Evolutionary conservation across 2,888 invertebrate species (phyloP).

Genomic region (Drosophila meridiana): DNA sequence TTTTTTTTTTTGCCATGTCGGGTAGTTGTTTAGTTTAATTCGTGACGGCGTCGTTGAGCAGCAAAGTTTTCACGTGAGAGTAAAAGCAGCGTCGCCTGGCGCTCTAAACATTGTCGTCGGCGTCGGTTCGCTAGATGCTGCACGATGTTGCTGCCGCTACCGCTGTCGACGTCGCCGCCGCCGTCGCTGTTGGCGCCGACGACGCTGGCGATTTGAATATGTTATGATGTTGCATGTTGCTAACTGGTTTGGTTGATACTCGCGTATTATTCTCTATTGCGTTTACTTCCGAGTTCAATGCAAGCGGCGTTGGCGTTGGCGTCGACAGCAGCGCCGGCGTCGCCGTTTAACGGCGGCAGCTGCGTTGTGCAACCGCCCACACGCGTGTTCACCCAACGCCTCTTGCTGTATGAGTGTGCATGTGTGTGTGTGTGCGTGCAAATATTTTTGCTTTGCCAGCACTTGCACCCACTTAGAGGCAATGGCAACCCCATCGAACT

Average conservation of each 20-base stretch:
- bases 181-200: constrained; percentile 12
- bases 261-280: constrained; percentile 72
- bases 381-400: constrained; percentile 35
- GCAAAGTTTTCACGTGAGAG: constrained; percentile 74
- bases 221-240: constrained; percentile 75
- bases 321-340: neutral
- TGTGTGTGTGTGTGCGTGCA: constrained; percentile 69
- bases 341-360: constrained; percentile 25
- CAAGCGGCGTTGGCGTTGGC: constrained; percentile 48
- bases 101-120: constrained; percentile 25
- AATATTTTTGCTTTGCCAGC: constrained; percentile 70
- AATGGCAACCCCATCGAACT: constrained; percentile 36
- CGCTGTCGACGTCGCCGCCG: constrained; percentile 1
- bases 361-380: constrained; percentile 79
- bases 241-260: constrained; percentile 71
- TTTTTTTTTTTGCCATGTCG: constrained; percentile 45
- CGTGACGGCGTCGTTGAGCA: constrained; percentile 64
- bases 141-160: constrained; percentile 25
- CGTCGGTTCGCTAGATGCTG: constrained; percentile 33
- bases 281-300: constrained; percentile 81
- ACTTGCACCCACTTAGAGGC: constrained; percentile 61
- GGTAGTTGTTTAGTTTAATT: constrained; percentile 77
- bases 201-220: constrained; percentile 69
- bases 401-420: constrained; percentile 21
- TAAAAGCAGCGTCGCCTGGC: constrained; percentile 62